Evolutionary conservation across 2,888 invertebrate genomes (phyloP), one percentile per base, ranked within the genome.

Genomic region (Vesta saturnalis): DNA sequence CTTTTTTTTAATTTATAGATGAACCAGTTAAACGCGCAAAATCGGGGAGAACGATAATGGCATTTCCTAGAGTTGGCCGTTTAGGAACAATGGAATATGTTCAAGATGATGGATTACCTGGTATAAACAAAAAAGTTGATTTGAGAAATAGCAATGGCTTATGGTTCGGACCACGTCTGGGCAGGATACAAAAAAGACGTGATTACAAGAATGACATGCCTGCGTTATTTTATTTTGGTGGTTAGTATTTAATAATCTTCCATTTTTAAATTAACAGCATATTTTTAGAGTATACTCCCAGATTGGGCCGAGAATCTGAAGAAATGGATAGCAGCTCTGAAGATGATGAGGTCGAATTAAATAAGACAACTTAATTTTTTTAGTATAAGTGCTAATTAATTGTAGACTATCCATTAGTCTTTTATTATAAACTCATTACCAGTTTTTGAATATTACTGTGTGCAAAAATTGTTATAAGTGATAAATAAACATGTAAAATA

Each of bases 121-220:
- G 43, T 19, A 30, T 55, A 8, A 14, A 65, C 56, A 69, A 63
- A 60, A 60, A 64, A 57, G 58, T 59, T 30, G 47, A 69, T 49
- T 82, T 80, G 54, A 82, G 82, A 4, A 77, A 83, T 58, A 85
- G 83, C 39, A 83, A 83, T 18, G 86, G 86, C 0, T 86, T 91
- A 83, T 92, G 91, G 92, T 91, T 91, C 75, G 92, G 91, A 39
- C 90, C 90, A 0, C 84, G 91, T 49, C 83, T 91, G 19, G 92
- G 79, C 6, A 70, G 77, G 19, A 68, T 79, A 35, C 56, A 64
- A 68, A 57, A 19, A 47, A 55, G 60, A 60, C n/a, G n/a, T n/a
- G n/a, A n/a, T n/a, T 18, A 16, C 60, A 22, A 54, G 59, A 12
- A 12, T 56, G 22, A 55, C 47, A 22, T 64, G 60, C 30, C 23